Evolutionary conservation across 2,888 invertebrate species (phyloP).

Genomic region (Volucella inanis): DNA sequence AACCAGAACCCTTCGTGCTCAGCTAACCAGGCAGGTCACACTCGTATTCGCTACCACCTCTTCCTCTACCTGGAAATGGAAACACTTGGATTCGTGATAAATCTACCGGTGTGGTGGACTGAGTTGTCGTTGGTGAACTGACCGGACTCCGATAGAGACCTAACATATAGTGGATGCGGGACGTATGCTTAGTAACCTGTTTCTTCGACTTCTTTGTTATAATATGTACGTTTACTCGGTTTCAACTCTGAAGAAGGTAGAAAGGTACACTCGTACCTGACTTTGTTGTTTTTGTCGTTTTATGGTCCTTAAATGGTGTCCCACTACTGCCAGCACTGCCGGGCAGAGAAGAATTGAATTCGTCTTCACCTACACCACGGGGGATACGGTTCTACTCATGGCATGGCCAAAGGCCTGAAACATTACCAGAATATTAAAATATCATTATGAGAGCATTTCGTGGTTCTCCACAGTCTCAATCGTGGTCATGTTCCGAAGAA

Average conservation of each 20-base stretch:
- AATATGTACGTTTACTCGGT: conserved; percentile 3
- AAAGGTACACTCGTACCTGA: conserved; percentile 15
- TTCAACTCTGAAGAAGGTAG: background rate
- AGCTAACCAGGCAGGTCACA: conserved; percentile 28
- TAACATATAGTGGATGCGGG: background rate
- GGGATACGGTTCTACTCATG: conserved; percentile 12
- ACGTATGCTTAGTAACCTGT: conserved; percentile 21
- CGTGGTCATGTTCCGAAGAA: conserved; percentile 9
- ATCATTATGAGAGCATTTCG: conserved; percentile 45
- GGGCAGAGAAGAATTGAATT: conserved; percentile 26
- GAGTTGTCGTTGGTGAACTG: conserved; percentile 3
- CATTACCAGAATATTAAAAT: conserved; percentile 67
- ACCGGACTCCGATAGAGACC: background rate
- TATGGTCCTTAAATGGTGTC: conserved; percentile 34
- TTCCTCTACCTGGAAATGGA: conserved; percentile 21
- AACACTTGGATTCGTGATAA: conserved; percentile 37
- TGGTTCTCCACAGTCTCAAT: conserved; percentile 1
- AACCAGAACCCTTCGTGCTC: conserved; percentile 18
- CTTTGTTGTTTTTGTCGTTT: conserved; percentile 1
- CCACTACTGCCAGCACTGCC: background rate
- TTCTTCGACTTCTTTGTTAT: conserved; percentile 16
- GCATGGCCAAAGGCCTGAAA: conserved; percentile 21
- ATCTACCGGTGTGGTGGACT: background rate
- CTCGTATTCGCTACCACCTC: conserved; percentile 43
- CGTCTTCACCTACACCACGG: conserved; percentile 5